A percentile compares a stretch with the other conserved stretches of the same genome.
Evolutionary conservation across 2,888 invertebrate genomes (phyloP).

Genomic region (Malacosoma neustria): DNA sequence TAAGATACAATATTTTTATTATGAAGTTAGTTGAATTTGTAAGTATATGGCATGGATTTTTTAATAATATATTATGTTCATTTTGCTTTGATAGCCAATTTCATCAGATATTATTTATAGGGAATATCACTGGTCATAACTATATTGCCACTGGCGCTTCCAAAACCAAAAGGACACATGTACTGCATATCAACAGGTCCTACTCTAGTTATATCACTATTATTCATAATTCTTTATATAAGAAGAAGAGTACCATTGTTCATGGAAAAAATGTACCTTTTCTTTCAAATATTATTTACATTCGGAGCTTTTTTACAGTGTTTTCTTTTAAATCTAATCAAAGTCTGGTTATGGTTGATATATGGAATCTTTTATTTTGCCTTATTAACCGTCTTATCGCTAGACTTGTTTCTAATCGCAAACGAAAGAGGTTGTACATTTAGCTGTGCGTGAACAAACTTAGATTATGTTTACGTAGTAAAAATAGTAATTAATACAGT

Average conservation of each 20-base stretch:
- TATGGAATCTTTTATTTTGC: slow-evolving; percentile 58
- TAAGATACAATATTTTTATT: slow-evolving; percentile 63
- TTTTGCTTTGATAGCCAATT: slow-evolving; percentile 10
- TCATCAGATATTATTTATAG: slow-evolving; percentile 28
- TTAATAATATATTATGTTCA: slow-evolving; percentile 4
- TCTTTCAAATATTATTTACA: slow-evolving; percentile 65
- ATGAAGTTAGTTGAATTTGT: slow-evolving; percentile 68
- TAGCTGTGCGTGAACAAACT: slow-evolving; percentile 45
- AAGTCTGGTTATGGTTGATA: slow-evolving; percentile 57
- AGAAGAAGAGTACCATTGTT: slow-evolving; percentile 58
- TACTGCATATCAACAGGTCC: slow-evolving; percentile 65
- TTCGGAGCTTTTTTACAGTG: slow-evolving; percentile 66
- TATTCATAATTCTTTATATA: slow-evolving; percentile 55
- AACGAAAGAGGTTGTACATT: slow-evolving; percentile 68
- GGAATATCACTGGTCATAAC: slow-evolving; percentile 43
- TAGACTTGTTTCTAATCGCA: slow-evolving; percentile 61
- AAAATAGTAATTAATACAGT: no score
- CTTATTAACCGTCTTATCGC: slow-evolving; percentile 42
- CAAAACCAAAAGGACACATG: slow-evolving; percentile 59
- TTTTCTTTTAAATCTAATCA: slow-evolving; percentile 52
- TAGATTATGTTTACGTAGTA: background rate
- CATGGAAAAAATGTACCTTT: slow-evolving; percentile 68
- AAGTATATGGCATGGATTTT: slow-evolving; percentile 29
- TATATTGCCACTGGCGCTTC: slow-evolving; percentile 38
- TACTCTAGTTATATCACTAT: slow-evolving; percentile 52